Evolutionary conservation across 2,888 invertebrate genomes (phyloP), one percentile per base, ranked within the genome.

Genomic region (Stenoptilia bipunctidactyla): DNA sequence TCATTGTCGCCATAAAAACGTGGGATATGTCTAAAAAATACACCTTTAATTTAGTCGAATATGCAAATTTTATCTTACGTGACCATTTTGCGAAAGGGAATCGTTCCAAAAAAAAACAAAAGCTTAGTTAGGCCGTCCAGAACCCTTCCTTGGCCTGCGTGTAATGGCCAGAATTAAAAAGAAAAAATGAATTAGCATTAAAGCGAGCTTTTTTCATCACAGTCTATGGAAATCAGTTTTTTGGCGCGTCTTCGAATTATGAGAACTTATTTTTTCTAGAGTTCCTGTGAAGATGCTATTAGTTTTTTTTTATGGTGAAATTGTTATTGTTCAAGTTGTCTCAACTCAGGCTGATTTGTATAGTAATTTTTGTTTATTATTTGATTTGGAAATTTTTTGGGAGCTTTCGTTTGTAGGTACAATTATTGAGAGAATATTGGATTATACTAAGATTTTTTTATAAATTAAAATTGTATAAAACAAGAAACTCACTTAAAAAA

Each of bases 11-110:
- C 41, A 55, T 48, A 77, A 80, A 75, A 82, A 76, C 80, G 82
- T 82, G 82, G 74, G 82, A 82, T 69, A 61, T 47, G 41, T 45
- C 44, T 59, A 79, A 82, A 79, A 79, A 79, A 73, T 52, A 46
- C 48, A 50, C 67, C 58, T 66, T 66, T 77, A 75, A 79, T 76
- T 77, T 75, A 75, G 68, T 64, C 76, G 56, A 67, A 72, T 76
- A 82, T 80, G 82, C 69, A 73, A 82, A 82, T 82, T 12, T n/a
- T 3, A 50, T 42, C 56, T 56, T 66, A 80, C 82, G 82, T 82
- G 82, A 82, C 80, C 80, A 82, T 80, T 75, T 80, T 73, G 68
- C 73, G 53, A 72, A 76, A 68, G 75, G 71, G 68, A 59, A 56
- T 49, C 40, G 44, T 46, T 52, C 25, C 10, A 57, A 69, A 77